These are phyloP conservation scores for Tympanuchus pallidicinctus DNA, from an alignment of 2,113 vertebrate genomes.

Conservation along the genomic window DNA sequence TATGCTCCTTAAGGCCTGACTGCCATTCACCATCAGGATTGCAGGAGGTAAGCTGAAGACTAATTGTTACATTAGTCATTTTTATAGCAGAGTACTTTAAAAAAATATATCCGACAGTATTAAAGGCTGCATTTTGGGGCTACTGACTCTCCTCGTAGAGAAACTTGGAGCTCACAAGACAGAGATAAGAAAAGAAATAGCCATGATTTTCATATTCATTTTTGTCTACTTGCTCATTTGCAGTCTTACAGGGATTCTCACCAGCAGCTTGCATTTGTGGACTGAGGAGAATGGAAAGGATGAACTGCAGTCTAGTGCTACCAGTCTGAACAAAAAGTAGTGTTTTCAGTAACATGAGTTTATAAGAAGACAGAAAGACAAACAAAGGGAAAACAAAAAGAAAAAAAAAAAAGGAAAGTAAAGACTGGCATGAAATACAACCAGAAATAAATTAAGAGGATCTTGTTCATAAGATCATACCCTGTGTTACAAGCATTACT, in stretches of 20 bases:
- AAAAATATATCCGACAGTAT: neutral
- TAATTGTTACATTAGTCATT: neutral
- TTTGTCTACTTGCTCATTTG: neutral
- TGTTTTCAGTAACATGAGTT: neutral
- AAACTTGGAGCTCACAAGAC: neutral
- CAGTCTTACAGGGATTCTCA: neutral
- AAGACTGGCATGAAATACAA: neutral
- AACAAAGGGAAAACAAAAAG: rapidly evolving
- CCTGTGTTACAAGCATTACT: neutral
- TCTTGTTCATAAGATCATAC: neutral
- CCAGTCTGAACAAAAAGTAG: neutral
- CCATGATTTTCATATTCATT: neutral
- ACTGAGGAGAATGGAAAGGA: neutral
- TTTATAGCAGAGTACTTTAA: neutral
- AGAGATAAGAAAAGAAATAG: neutral
- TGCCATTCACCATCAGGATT: neutral
- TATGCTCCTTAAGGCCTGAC: neutral
- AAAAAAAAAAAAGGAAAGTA: neutral
- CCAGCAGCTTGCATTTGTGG: neutral
- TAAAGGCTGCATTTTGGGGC: neutral
- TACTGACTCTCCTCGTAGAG: neutral
- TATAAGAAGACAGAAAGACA: neutral
- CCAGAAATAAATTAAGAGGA: neutral
- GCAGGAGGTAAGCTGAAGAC: neutral
- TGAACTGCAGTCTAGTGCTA: neutral